These are phyloP conservation scores for Halocynthia aurantium DNA, from an alignment of 23 tunicate species.

Conservation along the genomic window DNA sequence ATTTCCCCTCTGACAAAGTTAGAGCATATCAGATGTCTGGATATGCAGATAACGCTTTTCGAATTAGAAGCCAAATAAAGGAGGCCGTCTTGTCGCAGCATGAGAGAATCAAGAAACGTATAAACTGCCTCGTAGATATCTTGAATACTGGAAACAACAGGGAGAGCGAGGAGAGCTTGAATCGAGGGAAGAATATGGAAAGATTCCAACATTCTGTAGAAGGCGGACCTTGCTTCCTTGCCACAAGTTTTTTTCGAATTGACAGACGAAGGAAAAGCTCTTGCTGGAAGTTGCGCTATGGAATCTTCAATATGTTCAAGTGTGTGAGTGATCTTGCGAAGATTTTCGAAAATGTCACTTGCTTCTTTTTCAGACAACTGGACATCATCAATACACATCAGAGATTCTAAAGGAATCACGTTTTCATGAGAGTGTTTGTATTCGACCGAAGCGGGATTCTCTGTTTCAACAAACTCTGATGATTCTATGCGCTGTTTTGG, in stretches of 20 bases:
- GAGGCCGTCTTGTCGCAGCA: slow-evolving; percentile 41
- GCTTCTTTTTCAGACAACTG: slow-evolving; percentile 35
- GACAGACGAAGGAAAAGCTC: slow-evolving; percentile 43
- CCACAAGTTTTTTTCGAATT: not conserved
- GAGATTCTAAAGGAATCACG: slow-evolving; percentile 34
- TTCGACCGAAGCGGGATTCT: not conserved
- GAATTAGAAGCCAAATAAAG: slow-evolving; percentile 52
- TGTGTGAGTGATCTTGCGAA: slow-evolving; percentile 39
- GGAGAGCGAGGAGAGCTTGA: slow-evolving; percentile 54
- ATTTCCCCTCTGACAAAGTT: slow-evolving; percentile 26
- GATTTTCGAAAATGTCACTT: slow-evolving; percentile 21
- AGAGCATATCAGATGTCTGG: slow-evolving; percentile 59
- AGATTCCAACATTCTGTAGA: slow-evolving; percentile 58
- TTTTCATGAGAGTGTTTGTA: not conserved
- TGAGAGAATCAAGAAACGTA: slow-evolving; percentile 35
- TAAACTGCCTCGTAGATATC: slow-evolving; percentile 36
- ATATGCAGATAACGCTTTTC: slow-evolving; percentile 28
- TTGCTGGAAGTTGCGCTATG: slow-evolving; percentile 43
- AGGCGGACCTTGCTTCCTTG: not conserved
- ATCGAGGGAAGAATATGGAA: slow-evolving; percentile 47
- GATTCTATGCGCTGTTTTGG: too few species aligned
- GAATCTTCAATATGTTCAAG: slow-evolving; percentile 28
- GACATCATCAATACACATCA: slow-evolving; percentile 26
- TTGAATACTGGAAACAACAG: slow-evolving; percentile 58
- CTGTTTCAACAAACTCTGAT: not conserved